Conservation (phyloP, 1,140 invertebrate genomes). For the Zaprionus nigranus region DNA sequence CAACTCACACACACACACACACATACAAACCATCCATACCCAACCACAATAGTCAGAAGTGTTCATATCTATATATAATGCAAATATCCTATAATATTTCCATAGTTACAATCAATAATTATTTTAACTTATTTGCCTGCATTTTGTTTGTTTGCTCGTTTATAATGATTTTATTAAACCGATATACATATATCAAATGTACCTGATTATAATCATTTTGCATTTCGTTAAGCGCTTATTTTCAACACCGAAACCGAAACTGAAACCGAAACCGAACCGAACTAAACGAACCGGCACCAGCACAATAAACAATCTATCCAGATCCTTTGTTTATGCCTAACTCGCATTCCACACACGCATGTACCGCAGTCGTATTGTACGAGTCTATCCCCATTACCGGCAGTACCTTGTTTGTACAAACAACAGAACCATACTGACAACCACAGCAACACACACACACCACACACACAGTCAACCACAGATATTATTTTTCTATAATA, state of each 20-base stretch:
- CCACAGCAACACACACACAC: conserved; percentile 2
- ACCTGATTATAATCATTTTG: conserved; percentile 83
- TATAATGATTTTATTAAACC: conserved; percentile 58
- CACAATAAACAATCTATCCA: conserved; percentile 32
- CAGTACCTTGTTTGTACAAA: conserved; percentile 71
- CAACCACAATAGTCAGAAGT: conserved; percentile 79
- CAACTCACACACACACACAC: conserved; percentile 37
- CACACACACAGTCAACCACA: conserved; percentile 26
- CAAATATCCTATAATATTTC: conserved; percentile 25
- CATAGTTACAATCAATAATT: conserved; percentile 40
- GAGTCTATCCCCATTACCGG: conserved; percentile 55
- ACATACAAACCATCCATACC: conserved; percentile 18
- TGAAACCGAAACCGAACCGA: conserved; percentile 14
- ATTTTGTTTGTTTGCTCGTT: conserved; percentile 67
- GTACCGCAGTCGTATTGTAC: conserved; percentile 53
- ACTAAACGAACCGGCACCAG: conserved; percentile 2
- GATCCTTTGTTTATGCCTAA: conserved; percentile 37
- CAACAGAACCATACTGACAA: conserved; percentile 38
- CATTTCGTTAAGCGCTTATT: conserved; percentile 66
- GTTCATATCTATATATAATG: conserved; percentile 67
- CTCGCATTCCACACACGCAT: conserved; percentile 28
- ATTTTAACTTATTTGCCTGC: conserved; percentile 59
- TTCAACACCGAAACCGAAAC: conserved; percentile 22
- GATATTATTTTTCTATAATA: conserved; percentile 63
- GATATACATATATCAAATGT: conserved; percentile 83